Conservation (phyloP, 2,113 vertebrate genomes). For the Catharus bicknelli region DNA sequence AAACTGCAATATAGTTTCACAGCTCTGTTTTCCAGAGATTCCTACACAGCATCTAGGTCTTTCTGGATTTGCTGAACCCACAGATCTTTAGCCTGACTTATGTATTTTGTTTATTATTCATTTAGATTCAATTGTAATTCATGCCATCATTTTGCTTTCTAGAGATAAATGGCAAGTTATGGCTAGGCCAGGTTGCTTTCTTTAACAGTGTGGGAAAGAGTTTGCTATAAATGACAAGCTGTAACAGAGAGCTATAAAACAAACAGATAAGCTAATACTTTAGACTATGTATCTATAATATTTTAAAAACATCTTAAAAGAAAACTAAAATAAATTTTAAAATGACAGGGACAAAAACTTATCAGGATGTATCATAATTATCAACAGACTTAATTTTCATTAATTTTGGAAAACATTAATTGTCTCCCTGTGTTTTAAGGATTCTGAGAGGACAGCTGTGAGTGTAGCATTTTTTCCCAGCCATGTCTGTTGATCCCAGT, state of each 20-base stretch:
- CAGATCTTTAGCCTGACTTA: neutral
- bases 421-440: neutral
- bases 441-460: neutral
- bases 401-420: neutral
- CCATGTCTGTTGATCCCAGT: conserved; percentile 19
- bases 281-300: neutral
- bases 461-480: conserved; percentile 1
- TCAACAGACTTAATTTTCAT: neutral
- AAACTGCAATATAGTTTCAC: neutral
- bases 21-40: neutral
- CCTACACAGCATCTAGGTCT: neutral
- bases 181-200: neutral
- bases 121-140: neutral
- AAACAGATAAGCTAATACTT: neutral
- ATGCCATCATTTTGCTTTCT: neutral
- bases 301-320: neutral
- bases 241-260: neutral
- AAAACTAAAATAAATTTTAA: neutral
- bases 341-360: neutral
- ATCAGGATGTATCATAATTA: neutral
- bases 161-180: neutral
- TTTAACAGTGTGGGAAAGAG: neutral
- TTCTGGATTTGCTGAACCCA: neutral
- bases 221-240: neutral
- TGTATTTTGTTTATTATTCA: neutral